Base-by-base conservation (phyloP, 1,140 invertebrate genomes). In the Hypothenemus hampei region DNA sequence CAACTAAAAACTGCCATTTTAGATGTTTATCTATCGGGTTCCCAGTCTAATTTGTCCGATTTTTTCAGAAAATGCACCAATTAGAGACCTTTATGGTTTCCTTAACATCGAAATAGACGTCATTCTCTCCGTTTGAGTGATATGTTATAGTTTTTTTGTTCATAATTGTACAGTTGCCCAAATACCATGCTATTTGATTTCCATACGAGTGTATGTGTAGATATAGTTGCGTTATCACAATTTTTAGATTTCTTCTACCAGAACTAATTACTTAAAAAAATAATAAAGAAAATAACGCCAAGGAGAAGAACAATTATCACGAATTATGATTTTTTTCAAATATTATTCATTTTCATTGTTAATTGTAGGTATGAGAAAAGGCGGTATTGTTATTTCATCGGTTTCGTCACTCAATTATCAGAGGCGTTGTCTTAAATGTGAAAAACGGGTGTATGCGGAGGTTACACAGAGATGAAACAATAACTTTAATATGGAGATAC, bases 181-280 rank as follows among this genome's bases (percentile, higher is more conserved):
- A 37, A 37, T 37, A 37, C 13, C 35, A 37, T 37, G 35, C n/a
- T 37, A 16, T n/a, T 16, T 37, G 35, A 10, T 16, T 37, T 37
- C 18, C 16, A 37, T 16, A 37, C 18, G 35, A 11, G 35, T 37
- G 35, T 16, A 37, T 16, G n/a, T 37, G 7, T 16, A 37, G 15
- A n/a, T n/a, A n/a, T n/a, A n/a, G n/a, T n/a, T n/a, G n/a, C n/a
- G n/a, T n/a, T n/a, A n/a, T n/a, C n/a, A n/a, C n/a, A n/a, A n/a
- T n/a, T n/a, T 37, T 31, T 37, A 8, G 10, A 37, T n/a, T 16
- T 37, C 16, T 16, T 37, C 35, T 37, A 15, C 11, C 35, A 37
- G 35, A 37, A 37, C 35, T 37, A 37, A 37, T 37, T 37, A 37
- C 35, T 37, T 15, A 37, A 37, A 29, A 37, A 37, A n/a, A n/a